These are phyloP conservation scores for Chaetogeoica ovagalla DNA, from an alignment of 2,888 invertebrate genomes.

Conservation along the genomic window DNA sequence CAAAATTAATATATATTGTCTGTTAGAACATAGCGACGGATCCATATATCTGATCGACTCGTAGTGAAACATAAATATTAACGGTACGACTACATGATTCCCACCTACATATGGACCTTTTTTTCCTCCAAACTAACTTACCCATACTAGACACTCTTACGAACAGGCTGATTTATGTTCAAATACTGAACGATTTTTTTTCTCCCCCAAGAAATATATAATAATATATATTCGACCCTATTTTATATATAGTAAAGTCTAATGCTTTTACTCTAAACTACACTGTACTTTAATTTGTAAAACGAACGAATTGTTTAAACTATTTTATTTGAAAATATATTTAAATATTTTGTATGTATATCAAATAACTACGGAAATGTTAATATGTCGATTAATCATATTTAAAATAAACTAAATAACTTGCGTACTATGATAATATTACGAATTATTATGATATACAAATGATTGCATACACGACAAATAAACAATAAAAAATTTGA, in stretches of 20 bases:
- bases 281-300: conserved; percentile 18
- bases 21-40: not conserved
- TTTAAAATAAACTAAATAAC: conserved; percentile 3
- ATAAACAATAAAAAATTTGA: not conserved
- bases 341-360: not conserved
- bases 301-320: conserved; percentile 1
- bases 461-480: not conserved
- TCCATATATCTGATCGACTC: not conserved
- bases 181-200: not conserved
- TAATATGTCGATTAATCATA: conserved; percentile 8
- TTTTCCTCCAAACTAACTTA: conserved; percentile 2
- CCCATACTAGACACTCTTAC: conserved; percentile 17
- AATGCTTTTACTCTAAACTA: not conserved
- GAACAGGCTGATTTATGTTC: conserved; percentile 31
- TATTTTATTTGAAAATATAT: not conserved
- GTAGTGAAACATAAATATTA: conserved; percentile 20
- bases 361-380: not conserved
- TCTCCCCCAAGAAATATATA: not conserved
- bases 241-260: not conserved
- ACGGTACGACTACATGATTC: conserved; percentile 7
- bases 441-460: not conserved
- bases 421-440: not conserved
- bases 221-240: too few relatives aligned
- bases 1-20: not conserved
- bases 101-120: conserved; percentile 2